Evolutionary conservation across 2,888 invertebrate genomes (phyloP), one percentile per base, ranked within the genome.

Genomic region (Cancer borealis): DNA sequence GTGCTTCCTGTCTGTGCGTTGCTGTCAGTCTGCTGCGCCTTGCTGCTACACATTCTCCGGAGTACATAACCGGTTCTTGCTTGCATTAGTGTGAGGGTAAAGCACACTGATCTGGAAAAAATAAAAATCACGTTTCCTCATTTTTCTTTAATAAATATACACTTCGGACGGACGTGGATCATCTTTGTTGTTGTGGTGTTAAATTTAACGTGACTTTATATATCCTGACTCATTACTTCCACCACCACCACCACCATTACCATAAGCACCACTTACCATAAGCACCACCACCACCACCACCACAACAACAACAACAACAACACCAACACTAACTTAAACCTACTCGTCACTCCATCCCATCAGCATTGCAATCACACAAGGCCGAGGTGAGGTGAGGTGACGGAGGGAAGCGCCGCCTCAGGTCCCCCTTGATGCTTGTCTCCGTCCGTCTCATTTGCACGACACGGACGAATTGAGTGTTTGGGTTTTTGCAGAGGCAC

Each of bases 361-460:
- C 47, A 46, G 46, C 17, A 45, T 8, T 6, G 45, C 45, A 39
- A 46, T n/a, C 47, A 89, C n/a, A 47, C 47, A 89, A 47, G 47
- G 26, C 21, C n/a, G 47, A 54, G 26, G 39, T 12, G 54, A 10
- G 12, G 54, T 39, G 39, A 39, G 39, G 26, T 73, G 73, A 73
- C 73, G 73, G 26, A 73, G 73, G 73, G 73, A 73, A 73, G n/a
- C 73, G 73, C 73, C 73, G 73, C 73, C 73, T 30, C 39, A 10
- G 54, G 47, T 39, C 39, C 30, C 39, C 21, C 14, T 39, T 39
- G 66, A 45, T 79, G 4, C 12, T 47, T 73, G 46, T 79, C 45
- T 26, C 47, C 30, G 45, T 49, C 88, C 54, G 88, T 92, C 88
- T 92, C 87, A 92, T 92, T 88, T 92, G 92, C 92, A 92, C 88